These are phyloP conservation scores for Archivesica marissinica DNA, from an alignment of 1,140 invertebrate species.

Conservation along the genomic window DNA sequence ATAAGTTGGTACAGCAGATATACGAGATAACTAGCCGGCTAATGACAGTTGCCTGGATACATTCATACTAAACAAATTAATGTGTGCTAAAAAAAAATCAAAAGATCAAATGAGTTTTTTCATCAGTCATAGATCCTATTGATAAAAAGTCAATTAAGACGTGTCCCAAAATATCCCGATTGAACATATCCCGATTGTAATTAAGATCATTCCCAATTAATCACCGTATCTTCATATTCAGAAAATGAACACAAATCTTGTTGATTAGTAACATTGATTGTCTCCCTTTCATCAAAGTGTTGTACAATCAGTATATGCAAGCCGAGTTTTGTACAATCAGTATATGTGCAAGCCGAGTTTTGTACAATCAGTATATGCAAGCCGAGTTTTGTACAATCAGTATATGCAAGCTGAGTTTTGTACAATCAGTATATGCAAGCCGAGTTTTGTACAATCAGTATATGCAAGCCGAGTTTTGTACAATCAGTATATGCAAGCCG, in stretches of 20 bases:
- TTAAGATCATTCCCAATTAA: constrained; percentile 10
- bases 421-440: no score
- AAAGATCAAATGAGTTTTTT: constrained; percentile 30
- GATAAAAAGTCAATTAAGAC: constrained; percentile 51
- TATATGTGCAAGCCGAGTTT: no score
- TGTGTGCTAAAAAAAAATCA: not conserved
- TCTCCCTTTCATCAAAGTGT: constrained; percentile 6
- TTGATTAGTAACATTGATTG: not conserved
- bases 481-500: no score
- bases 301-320: no score
- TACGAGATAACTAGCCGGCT: not conserved
- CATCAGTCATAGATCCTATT: not conserved
- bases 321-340: no score
- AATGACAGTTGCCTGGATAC: constrained; percentile 29
- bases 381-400: no score
- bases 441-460: no score
- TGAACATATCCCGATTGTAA: not conserved
- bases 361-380: no score
- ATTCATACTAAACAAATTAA: constrained; percentile 17
- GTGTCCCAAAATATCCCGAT: not conserved
- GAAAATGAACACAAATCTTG: not conserved
- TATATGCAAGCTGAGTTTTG: no score
- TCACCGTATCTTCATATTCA: not conserved
- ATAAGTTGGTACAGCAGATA: not conserved
- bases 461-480: no score